phyloP scores from a whole-genome alignment of 2,113 vertebrate genomes.

The Ranitomeya imitator region DNA sequence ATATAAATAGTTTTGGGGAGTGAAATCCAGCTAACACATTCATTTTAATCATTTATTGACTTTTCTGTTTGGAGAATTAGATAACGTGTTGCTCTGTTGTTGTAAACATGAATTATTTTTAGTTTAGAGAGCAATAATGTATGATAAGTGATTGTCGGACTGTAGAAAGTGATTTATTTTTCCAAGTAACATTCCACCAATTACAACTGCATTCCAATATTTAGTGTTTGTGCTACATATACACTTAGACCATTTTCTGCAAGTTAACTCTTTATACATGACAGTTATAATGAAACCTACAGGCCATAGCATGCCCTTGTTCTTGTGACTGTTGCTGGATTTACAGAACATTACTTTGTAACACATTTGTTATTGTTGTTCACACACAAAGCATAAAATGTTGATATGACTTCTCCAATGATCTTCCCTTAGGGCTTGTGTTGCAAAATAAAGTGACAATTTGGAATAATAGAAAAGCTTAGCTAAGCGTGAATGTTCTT shows the following conservation, averaged over 20 bases:
- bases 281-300: not conserved
- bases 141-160: not conserved
- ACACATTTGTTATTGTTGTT: conserved; percentile 37
- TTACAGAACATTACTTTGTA: conserved; percentile 34
- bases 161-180: not conserved
- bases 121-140: too few species aligned
- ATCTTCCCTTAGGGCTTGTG: conserved; percentile 51
- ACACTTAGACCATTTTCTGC: not conserved
- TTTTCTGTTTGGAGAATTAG: not conserved
- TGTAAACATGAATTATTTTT: not conserved
- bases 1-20: too few species aligned
- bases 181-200: not conserved
- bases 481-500: conserved; percentile 43
- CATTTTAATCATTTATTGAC: not conserved
- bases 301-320: conserved; percentile 18
- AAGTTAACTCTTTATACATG: not conserved
- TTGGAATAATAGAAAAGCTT: conserved; percentile 27
- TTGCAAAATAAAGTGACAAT: conserved; percentile 53
- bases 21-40: too few species aligned
- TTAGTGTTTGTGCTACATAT: not conserved
- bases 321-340: conserved; percentile 7
- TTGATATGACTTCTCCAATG: conserved; percentile 49
- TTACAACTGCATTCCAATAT: not conserved
- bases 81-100: not conserved
- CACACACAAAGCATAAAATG: conserved; percentile 1